phyloP scores from a whole-genome alignment of 2,888 invertebrate genomes.

The Hetaerina titia region DNA sequence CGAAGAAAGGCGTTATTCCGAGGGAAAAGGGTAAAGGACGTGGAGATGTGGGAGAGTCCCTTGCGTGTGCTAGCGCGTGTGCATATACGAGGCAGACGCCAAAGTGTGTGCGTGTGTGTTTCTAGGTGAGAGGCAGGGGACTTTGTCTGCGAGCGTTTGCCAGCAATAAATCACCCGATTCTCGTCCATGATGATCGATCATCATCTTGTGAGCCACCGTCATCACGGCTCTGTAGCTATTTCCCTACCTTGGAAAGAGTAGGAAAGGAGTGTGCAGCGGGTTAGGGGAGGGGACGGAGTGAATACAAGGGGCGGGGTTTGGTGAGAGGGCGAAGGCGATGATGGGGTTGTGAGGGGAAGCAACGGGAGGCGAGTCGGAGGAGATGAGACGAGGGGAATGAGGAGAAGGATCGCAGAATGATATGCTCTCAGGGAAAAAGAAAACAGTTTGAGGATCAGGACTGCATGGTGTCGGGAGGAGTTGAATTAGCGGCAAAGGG shows the following conservation, averaged over 20 bases:
- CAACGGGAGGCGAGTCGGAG: not conserved
- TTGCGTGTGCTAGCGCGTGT: not conserved
- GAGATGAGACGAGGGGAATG: not conserved
- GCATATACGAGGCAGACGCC: not conserved
- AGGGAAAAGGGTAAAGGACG: not conserved
- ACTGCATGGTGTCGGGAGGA: not conserved
- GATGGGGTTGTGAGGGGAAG: not conserved
- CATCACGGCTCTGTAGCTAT: conserved; percentile 45
- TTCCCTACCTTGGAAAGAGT: conserved; percentile 33
- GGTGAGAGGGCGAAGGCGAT: not conserved
- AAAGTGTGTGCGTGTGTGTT: not conserved
- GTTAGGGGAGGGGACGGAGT: not conserved
- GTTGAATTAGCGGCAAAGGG: not conserved
- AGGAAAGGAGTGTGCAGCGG: not conserved
- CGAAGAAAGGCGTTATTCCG: conserved; percentile 7
- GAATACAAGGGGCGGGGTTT: not conserved
- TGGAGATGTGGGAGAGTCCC: not conserved
- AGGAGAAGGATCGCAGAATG: not conserved
- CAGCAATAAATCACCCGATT: conserved; percentile 60
- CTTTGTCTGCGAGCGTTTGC: conserved; percentile 29
- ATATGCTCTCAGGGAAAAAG: not conserved
- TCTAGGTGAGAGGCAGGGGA: conserved; percentile 21
- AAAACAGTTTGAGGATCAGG: not conserved
- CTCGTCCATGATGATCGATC: conserved; percentile 61
- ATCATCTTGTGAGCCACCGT: conserved; percentile 48